Evolutionary conservation across 2,113 vertebrate species (phyloP), one percentile per base, ranked within the genome.

Genomic region (Xerus inauris): DNA sequence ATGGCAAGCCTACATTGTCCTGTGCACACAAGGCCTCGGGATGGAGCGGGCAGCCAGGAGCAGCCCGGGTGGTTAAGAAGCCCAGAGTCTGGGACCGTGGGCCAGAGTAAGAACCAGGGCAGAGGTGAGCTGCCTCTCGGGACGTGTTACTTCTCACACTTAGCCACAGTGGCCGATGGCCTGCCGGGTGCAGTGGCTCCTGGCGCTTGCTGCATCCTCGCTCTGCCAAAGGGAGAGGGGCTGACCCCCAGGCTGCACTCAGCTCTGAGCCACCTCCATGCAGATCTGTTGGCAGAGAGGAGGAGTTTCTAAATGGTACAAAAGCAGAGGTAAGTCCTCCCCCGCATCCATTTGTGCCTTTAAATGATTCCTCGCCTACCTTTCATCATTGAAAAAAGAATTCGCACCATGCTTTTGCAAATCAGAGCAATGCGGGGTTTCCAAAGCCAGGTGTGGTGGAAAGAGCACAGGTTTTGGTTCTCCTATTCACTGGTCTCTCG

Each of bases 361-460:
- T 81, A 87, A 82, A 82, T 75, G 80, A 79, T 47, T 26, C n/a
- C 54, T 81, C 67, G 22, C 13, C 47, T 81, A 82, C n/a, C 45
- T 93, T 84, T 71, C 86, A 80, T 82, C 26, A 11, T 28, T 62
- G 51, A 32, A 17, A 20, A 59, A 51, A 45, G 47, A 87, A 32
- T 38, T 73, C 16, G 59, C 49, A 59, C 20, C 10, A 26, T 32
- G 45, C 35, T 87, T 89, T 80, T 76, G 45, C 38, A 62, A 86
- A 54, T 59, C 49, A 75, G 84, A 67, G 45, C 20, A 85, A 35
- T 20, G 12, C 11, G 16, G 84, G 12, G 65, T 71, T 82, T 87
- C 80, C 81, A 67, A 76, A 71, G 42, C 5, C 0, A 47, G 47
- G 6, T 19, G n/a, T n/a, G 17, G 40, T 40, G 11, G 65, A 38